Percentiles rank a stretch among this genome's conserved stretches.
Evolutionary conservation across 2,113 vertebrate genomes (phyloP).

Genomic region (Lota lota): DNA sequence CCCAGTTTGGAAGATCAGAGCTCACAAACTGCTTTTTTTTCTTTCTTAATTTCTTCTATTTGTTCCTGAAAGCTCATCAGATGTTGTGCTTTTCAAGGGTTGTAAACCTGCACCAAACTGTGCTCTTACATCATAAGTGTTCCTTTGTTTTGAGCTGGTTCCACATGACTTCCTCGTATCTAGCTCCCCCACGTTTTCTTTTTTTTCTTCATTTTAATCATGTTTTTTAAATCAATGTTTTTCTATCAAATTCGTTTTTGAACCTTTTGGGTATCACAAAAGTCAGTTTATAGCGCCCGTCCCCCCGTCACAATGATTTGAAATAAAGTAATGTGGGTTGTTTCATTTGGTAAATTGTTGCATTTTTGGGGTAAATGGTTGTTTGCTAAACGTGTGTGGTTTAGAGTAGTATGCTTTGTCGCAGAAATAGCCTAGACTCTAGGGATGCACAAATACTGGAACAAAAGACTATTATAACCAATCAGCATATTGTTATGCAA

Average conservation of each 20-base stretch:
- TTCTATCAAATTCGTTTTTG: conserved; percentile 51
- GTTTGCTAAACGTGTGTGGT: conserved; percentile 5
- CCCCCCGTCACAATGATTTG: conserved; percentile 70
- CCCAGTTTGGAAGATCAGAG: too few relatives aligned
- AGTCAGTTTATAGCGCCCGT: conserved; percentile 66
- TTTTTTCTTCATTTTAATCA: conserved; percentile 82
- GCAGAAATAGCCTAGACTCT: not conserved
- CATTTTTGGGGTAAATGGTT: conserved; percentile 23
- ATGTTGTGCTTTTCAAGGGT: conserved; percentile 44
- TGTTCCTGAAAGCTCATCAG: conserved; percentile 66
- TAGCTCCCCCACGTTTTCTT: conserved; percentile 55
- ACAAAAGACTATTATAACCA: too few relatives aligned
- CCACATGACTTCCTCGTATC: not conserved
- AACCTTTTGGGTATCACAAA: conserved; percentile 43
- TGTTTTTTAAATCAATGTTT: conserved; percentile 72
- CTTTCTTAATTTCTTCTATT: conserved; percentile 45
- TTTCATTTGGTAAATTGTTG: conserved; percentile 2
- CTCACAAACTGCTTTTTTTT: too few relatives aligned
- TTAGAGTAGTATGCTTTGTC: conserved; percentile 2
- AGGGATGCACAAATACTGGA: not conserved
- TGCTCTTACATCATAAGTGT: conserved; percentile 90
- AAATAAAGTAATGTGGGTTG: conserved; percentile 66
- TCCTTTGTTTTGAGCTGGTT: conserved; percentile 63
- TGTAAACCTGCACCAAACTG: conserved; percentile 82
- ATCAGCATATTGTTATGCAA: too few relatives aligned